Base-by-base conservation (phyloP, 2,113 vertebrate species). In the Physeter macrocephalus region DNA sequence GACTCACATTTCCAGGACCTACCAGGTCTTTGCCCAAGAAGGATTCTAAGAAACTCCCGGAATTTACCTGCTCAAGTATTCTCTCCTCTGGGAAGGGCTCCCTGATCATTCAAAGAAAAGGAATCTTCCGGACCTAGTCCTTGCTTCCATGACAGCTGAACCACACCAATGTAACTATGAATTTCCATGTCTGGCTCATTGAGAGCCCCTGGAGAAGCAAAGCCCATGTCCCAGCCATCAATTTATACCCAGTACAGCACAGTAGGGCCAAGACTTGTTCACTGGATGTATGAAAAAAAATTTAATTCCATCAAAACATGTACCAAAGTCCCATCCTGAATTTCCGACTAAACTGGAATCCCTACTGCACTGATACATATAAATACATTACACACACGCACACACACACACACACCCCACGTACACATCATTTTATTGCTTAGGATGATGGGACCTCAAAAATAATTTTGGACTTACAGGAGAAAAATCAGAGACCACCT, bases 331-430 rank as follows among this genome's bases (percentile, higher is more conserved):
- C 29, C 9, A 21, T 72, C 31, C 31, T 88, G 23, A 72, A 69
- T 54, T 96, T 62, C 20, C 29, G 2, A 95, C 43, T 74, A 34
- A 91, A 75, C 62, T 81, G 29, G 9, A 85, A 57, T 31, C n/a
- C n/a, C 49, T 31, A 80, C 10, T 80, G 8, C 46, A 94, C 9
- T 59, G 13, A 52, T 25, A 62, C 54, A 18, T 18, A 67, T 41
- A 10, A 2, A 23, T 20, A 18, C 1, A 29, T 6, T 6, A 8
- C n/a, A 21, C 7, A n/a, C 3, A n/a, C 8, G 9, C 5, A 54
- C 15, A 54, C 17, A 59, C 11, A 52, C 31, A 41, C 41, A 72
- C 29, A 36, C 20, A 15, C n/a, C 6, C 46, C 15, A 41, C 66
- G 57, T 4, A 92, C 10, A 34, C 8, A 64, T 75, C 29, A 25